Conservation (phyloP, 2,113 vertebrate genomes). For the Uropsilus gracilis region DNA sequence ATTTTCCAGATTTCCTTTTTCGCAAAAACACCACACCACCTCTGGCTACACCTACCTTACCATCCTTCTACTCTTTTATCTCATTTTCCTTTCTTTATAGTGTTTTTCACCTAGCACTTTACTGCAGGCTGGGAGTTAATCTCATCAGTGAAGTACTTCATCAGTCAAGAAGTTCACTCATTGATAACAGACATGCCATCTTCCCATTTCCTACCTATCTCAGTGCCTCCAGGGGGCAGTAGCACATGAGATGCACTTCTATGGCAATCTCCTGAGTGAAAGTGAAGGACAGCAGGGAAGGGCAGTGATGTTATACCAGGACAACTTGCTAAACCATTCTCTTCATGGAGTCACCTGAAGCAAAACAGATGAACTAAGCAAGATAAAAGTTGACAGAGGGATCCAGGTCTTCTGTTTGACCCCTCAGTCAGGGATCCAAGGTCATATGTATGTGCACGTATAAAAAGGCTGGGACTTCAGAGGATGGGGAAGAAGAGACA, state of each 20-base stretch:
- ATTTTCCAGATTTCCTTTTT: not conserved
- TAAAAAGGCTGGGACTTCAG: not conserved
- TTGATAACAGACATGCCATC: not conserved
- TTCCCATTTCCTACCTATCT: not conserved
- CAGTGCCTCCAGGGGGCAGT: rapidly evolving
- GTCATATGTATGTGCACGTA: not conserved
- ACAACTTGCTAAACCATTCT: not conserved
- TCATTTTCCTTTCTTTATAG: not conserved
- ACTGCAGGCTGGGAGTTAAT: not conserved
- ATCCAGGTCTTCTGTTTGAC: not conserved
- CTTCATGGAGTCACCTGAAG: not conserved
- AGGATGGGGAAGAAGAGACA: not conserved
- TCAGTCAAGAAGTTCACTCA: not conserved
- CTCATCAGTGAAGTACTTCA: not conserved
- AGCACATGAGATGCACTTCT: not conserved
- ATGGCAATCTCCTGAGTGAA: not conserved
- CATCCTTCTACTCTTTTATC: not conserved
- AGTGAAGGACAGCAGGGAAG: not conserved
- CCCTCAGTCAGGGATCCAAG: not conserved
- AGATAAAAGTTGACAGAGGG: not conserved
- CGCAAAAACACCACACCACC: not conserved
- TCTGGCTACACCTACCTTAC: not conserved
- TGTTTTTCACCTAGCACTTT: not conserved
- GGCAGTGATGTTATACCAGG: not conserved
- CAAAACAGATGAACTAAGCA: not conserved